Conservation (phyloP, 2,888 invertebrate genomes). For the Chirona hameri region DNA sequence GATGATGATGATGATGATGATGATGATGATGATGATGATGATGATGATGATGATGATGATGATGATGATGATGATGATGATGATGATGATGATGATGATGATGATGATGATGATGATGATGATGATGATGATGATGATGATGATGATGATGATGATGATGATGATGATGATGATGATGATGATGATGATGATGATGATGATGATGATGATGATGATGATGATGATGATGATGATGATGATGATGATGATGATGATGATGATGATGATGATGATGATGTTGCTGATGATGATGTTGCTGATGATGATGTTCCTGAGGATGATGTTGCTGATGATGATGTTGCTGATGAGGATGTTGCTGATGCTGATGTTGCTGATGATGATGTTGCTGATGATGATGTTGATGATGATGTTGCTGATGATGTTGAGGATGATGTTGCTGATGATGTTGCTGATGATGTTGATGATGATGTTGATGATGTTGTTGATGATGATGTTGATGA, state of each 20-base stretch:
- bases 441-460: too few relatives aligned
- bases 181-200: conserved; percentile 29
- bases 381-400: too few relatives aligned
- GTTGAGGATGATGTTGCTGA: too few relatives aligned
- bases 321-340: too few relatives aligned
- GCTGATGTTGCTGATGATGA: too few relatives aligned
- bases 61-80: conserved; percentile 9
- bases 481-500: conserved; percentile 28
- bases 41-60: conserved; percentile 24
- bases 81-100: neutral
- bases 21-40: conserved; percentile 30
- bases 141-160: neutral
- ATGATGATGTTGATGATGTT: conserved; percentile 25
- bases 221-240: conserved; percentile 26
- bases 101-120: neutral
- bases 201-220: neutral
- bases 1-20: conserved; percentile 29
- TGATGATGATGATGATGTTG: conserved; percentile 25
- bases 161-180: conserved; percentile 24
- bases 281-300: too few relatives aligned
- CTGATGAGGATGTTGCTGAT: too few relatives aligned
- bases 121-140: neutral
- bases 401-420: too few relatives aligned
- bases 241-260: conserved; percentile 24
- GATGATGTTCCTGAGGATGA: too few relatives aligned